These are phyloP conservation scores for Paralichthys olivaceus DNA, from an alignment of 2,113 vertebrate species.

Conservation along the genomic window DNA sequence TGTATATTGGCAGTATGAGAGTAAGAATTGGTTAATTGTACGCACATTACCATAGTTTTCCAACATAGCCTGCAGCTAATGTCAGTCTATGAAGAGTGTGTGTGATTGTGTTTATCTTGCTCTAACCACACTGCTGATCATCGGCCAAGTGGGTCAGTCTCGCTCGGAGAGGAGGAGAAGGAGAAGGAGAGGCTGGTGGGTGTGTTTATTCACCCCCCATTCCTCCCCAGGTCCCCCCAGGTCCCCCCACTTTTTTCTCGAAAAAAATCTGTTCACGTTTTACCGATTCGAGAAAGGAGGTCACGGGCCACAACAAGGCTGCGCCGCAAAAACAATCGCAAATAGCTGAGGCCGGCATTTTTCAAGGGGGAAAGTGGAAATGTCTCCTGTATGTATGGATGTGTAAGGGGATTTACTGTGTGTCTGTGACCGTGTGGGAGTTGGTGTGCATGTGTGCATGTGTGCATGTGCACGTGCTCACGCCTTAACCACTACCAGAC, in stretches of 20 bases:
- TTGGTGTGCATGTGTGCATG: not conserved
- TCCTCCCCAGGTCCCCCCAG: constrained; percentile 33
- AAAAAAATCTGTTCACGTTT: constrained; percentile 66
- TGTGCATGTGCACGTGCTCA: constrained; percentile 26
- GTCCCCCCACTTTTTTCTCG: constrained; percentile 7
- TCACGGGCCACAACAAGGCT: constrained; percentile 59
- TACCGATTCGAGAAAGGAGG: constrained; percentile 50
- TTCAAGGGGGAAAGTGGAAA: constrained; percentile 52
- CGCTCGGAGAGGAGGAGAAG: constrained; percentile 23
- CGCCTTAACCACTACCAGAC: constrained; percentile 59
- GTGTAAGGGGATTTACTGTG: constrained; percentile 63
- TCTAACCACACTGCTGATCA: constrained; percentile 40
- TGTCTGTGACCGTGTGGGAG: constrained; percentile 29
- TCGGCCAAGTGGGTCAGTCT: constrained; percentile 71
- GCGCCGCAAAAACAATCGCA: constrained; percentile 60
- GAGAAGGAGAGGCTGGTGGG: constrained; percentile 10
- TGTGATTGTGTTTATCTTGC: constrained; percentile 55
- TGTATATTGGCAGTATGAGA: not conserved
- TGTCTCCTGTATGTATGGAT: constrained; percentile 61
- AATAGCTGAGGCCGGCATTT: constrained; percentile 66
- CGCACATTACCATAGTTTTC: not conserved
- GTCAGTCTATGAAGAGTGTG: constrained; percentile 17
- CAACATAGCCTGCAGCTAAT: not conserved
- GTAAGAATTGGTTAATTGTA: not conserved
- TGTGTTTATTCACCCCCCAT: constrained; percentile 64